Evolutionary conservation across 1,140 invertebrate genomes (phyloP).

Genomic region (Dendroctonus valens): DNA sequence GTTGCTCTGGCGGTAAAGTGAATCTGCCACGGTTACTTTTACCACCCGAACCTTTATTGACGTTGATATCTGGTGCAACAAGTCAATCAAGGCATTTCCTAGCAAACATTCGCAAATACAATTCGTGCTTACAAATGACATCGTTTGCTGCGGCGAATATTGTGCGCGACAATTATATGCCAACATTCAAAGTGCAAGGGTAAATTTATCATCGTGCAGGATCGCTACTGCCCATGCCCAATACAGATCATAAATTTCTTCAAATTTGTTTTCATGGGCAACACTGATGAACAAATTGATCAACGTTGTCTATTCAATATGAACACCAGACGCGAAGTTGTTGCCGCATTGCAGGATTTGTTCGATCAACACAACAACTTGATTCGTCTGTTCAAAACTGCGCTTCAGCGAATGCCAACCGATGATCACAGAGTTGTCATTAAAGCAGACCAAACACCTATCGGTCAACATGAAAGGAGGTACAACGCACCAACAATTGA

Average conservation of each 20-base stretch:
- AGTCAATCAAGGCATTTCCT: background rate
- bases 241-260: constrained; percentile 36
- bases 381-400: constrained; percentile 46
- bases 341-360: constrained; percentile 42
- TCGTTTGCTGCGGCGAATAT: constrained; percentile 29
- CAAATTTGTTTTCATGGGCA: constrained; percentile 49
- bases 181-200: constrained; percentile 44
- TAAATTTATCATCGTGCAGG: constrained; percentile 49
- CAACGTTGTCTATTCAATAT: constrained; percentile 35
- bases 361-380: constrained; percentile 41
- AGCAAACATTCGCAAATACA: constrained; percentile 1
- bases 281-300: constrained; percentile 37
- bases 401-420: constrained; percentile 41
- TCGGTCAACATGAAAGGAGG: constrained; percentile 48
- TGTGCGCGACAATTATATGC: constrained; percentile 30
- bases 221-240: constrained; percentile 26
- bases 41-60: background rate
- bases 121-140: background rate
- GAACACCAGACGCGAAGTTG: constrained; percentile 38
- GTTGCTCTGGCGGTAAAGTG: background rate
- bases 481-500: constrained; percentile 52
- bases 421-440: constrained; percentile 48
- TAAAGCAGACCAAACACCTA: constrained; percentile 48
- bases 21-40: background rate
- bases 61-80: background rate